phyloP scores from a whole-genome alignment of 2,888 invertebrate species.

The Myathropa florea region DNA sequence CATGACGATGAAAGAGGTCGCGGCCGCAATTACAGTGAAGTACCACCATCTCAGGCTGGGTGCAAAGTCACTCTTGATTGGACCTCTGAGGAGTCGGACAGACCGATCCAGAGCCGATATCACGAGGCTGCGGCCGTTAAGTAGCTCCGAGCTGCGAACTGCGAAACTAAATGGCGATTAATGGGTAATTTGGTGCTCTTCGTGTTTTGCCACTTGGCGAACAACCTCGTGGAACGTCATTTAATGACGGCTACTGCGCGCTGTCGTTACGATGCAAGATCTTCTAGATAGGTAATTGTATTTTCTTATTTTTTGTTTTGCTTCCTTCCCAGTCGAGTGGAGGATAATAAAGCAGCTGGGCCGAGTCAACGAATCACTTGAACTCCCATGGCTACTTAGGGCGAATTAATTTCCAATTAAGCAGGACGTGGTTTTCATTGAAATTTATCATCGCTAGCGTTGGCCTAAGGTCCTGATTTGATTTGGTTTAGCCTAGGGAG shows the following conservation, averaged over 20 bases:
- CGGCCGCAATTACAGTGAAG: constrained; percentile 66
- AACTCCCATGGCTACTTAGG: neutral
- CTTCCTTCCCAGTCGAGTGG: neutral
- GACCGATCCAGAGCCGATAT: constrained; percentile 14
- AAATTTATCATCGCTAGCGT: neutral
- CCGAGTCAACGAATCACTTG: neutral
- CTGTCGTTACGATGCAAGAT: constrained; percentile 9
- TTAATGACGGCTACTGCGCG: constrained; percentile 56
- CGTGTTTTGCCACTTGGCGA: constrained; percentile 65
- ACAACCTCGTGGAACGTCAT: constrained; percentile 55
- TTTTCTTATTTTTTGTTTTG: neutral
- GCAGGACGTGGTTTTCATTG: neutral
- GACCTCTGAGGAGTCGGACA: constrained; percentile 27
- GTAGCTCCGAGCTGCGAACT: constrained; percentile 63
- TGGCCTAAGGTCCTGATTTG: no score
- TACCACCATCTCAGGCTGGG: constrained; percentile 34
- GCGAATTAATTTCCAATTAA: constrained; percentile 6
- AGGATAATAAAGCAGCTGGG: constrained; percentile 6
- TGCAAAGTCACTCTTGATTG: constrained; percentile 57
- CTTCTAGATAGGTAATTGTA: constrained; percentile 21
- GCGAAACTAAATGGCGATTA: constrained; percentile 68
- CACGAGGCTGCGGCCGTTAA: constrained; percentile 43
- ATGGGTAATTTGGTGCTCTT: constrained; percentile 68
- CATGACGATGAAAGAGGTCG: constrained; percentile 67
- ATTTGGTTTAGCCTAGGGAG: no score